Percentiles rank a stretch among this genome's conserved stretches.
phyloP scores from a whole-genome alignment of 92 coral and sea anemone species.

The Epizoanthus rinbou region DNA sequence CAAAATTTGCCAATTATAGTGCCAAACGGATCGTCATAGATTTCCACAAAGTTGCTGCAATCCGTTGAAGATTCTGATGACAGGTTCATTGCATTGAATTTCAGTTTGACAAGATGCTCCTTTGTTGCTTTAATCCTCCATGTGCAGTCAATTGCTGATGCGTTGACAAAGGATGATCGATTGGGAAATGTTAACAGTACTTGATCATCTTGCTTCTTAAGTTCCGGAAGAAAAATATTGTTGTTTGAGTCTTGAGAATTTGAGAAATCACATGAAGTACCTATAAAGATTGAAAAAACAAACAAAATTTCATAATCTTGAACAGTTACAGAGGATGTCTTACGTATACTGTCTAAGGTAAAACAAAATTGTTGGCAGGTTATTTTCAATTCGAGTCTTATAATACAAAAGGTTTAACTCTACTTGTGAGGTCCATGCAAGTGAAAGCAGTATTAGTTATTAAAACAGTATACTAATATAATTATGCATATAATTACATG shows the following conservation, averaged over 20 bases:
- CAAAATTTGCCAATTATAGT: conserved; percentile 28
- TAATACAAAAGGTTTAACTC: too few relatives aligned
- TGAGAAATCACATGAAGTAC: conserved; percentile 15
- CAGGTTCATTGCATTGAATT: conserved; percentile 24
- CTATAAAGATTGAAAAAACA: not conserved
- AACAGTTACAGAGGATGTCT: too few relatives aligned
- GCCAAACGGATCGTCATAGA: conserved; percentile 37
- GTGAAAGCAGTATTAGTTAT: too few relatives aligned
- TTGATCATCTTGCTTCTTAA: not conserved
- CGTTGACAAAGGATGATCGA: not conserved
- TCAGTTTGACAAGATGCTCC: not conserved
- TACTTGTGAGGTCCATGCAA: too few relatives aligned
- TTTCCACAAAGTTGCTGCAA: conserved; percentile 29
- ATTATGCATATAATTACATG: too few relatives aligned
- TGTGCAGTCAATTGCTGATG: conserved; percentile 27
- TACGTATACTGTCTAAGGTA: too few relatives aligned
- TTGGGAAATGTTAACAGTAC: conserved; percentile 29
- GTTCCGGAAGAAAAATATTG: conserved; percentile 32
- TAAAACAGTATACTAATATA: too few relatives aligned
- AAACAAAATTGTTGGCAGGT: too few relatives aligned
- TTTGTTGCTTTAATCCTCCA: conserved; percentile 28
- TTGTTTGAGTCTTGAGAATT: conserved; percentile 28
- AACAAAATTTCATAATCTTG: too few relatives aligned
- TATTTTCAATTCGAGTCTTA: too few relatives aligned
- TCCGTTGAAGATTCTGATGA: not conserved